These are phyloP conservation scores for Capitulum mitella DNA, from an alignment of 2,888 invertebrate species.

Conservation along the genomic window DNA sequence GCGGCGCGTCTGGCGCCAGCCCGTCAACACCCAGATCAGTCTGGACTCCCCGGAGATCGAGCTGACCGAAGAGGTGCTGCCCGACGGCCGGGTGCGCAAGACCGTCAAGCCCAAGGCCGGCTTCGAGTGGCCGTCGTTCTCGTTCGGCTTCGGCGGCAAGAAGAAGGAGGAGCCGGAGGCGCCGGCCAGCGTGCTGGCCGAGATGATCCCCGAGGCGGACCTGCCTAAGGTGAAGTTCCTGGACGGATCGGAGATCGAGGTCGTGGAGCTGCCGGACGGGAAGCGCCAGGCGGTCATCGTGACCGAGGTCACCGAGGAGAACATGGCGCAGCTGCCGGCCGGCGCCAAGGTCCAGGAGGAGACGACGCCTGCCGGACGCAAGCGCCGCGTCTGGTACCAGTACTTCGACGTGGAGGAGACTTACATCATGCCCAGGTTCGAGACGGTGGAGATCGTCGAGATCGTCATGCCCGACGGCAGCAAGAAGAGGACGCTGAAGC, in stretches of 20 bases:
- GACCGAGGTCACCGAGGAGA: not conserved
- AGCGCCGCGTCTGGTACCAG: constrained; percentile 5
- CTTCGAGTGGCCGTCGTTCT: not conserved
- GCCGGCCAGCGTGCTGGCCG: not conserved
- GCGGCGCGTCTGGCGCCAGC: constrained; percentile 2
- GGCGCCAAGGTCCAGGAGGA: not conserved
- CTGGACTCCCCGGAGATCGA: constrained; percentile 27
- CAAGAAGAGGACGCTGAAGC: not conserved
- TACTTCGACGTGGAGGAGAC: constrained; percentile 23
- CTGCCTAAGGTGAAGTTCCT: constrained; percentile 7
- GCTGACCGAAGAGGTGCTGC: constrained; percentile 24
- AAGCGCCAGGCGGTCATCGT: not conserved
- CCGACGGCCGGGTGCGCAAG: constrained; percentile 5
- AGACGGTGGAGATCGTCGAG: not conserved
- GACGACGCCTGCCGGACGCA: not conserved
- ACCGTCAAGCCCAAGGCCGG: constrained; percentile 1
- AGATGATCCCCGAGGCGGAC: not conserved
- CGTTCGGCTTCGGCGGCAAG: not conserved
- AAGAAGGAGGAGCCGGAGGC: constrained; percentile 1
- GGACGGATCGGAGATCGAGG: not conserved
- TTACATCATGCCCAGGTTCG: not conserved
- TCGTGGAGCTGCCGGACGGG: not conserved
- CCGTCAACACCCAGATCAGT: constrained; percentile 15
- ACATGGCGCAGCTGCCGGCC: not conserved
- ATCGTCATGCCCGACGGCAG: not conserved